Evolutionary conservation across 1,140 invertebrate species (phyloP).

Genomic region (Pseudomyrmex dendroicus): DNA sequence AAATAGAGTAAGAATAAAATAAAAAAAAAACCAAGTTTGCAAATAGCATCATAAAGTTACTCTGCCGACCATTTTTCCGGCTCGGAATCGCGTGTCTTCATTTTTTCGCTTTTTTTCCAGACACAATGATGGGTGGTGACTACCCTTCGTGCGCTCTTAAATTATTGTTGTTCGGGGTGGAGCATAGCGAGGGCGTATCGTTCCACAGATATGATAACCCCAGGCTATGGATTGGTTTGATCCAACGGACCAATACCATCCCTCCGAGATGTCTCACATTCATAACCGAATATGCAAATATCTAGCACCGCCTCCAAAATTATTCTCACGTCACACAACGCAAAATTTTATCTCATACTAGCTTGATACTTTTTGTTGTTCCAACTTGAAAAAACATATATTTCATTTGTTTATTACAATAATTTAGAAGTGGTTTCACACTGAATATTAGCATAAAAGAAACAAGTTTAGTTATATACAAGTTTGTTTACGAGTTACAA

Average conservation of each 20-base stretch:
- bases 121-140: constrained; percentile 52
- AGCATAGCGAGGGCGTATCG: constrained; percentile 81
- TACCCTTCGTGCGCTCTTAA: constrained; percentile 73
- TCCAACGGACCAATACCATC: constrained; percentile 77
- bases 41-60: constrained; percentile 14
- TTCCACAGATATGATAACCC: constrained; percentile 82
- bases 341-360: too few relatives aligned
- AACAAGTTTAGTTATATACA: too few relatives aligned
- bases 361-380: too few relatives aligned
- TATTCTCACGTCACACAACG: neutral
- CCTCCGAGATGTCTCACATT: constrained; percentile 52
- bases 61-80: neutral
- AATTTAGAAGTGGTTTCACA: too few relatives aligned
- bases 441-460: too few relatives aligned
- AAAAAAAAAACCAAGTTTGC: constrained; percentile 1
- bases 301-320: constrained; percentile 36
- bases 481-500: too few relatives aligned
- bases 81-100: constrained; percentile 17
- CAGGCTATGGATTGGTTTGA: constrained; percentile 73
- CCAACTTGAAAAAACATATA: too few relatives aligned
- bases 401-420: too few relatives aligned
- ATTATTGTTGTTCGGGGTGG: constrained; percentile 82
- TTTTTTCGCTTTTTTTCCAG: constrained; percentile 34
- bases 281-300: constrained; percentile 75
- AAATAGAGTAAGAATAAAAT: too few relatives aligned